Percentiles rank a stretch among this genome's conserved stretches.
Conservation (phyloP, 2,888 invertebrate genomes). For the Thumatha senex region DNA sequence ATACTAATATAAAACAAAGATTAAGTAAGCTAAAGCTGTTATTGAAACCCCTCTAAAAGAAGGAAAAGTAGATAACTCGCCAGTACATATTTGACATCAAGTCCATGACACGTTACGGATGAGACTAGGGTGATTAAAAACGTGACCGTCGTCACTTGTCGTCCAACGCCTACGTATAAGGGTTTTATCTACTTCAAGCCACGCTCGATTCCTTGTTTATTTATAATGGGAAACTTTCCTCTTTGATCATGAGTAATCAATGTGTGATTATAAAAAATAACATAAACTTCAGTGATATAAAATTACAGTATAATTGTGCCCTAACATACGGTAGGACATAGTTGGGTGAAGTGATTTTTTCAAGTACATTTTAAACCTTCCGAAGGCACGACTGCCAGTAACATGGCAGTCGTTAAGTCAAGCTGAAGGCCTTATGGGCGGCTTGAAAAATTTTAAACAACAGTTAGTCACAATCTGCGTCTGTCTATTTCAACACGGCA, state of each 20-base stretch:
- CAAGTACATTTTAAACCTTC: too few relatives aligned
- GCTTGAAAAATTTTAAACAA: too few relatives aligned
- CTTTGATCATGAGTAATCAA: slow-evolving; percentile 35
- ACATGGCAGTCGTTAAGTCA: too few relatives aligned
- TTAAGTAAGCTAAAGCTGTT: slow-evolving; percentile 20
- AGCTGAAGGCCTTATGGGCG: too few relatives aligned
- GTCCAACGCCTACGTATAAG: slow-evolving; percentile 55
- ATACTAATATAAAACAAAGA: slow-evolving; percentile 15
- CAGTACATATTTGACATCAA: slow-evolving; percentile 48
- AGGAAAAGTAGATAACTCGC: slow-evolving; percentile 20
- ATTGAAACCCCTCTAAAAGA: slow-evolving; percentile 11
- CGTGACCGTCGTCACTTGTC: slow-evolving; percentile 82
- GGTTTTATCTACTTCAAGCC: slow-evolving; percentile 76
- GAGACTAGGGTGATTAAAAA: slow-evolving; percentile 79
- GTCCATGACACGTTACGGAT: slow-evolving; percentile 71
- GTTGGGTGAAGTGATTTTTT: too few relatives aligned
- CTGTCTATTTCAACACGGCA: too few relatives aligned
- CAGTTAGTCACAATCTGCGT: too few relatives aligned
- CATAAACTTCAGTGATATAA: background rate
- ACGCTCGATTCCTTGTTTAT: slow-evolving; percentile 71
- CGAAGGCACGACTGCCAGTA: too few relatives aligned
- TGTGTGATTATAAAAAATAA: slow-evolving; percentile 21
- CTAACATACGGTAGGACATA: too few relatives aligned
- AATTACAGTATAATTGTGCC: background rate
- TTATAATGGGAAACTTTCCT: slow-evolving; percentile 57